Base-by-base conservation (phyloP, 2,797 vertebrate species). In the Aldrovandia affinis region DNA sequence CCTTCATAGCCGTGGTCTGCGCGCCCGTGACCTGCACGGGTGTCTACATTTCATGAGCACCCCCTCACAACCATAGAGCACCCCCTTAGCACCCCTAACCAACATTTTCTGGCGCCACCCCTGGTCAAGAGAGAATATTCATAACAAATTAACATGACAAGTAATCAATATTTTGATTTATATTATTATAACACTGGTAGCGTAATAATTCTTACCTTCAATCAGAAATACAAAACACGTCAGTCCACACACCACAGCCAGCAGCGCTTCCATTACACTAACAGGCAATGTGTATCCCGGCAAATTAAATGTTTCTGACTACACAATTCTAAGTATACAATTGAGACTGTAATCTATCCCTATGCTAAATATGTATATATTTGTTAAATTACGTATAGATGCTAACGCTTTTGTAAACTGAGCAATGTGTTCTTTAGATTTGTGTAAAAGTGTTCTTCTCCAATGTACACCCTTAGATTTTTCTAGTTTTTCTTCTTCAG, bases 401-500 rank as follows among this genome's bases (percentile, higher is more conserved):
- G 28, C n/a, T n/a, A n/a, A n/a, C n/a, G n/a, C n/a, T n/a, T n/a
- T n/a, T n/a, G n/a, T n/a, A n/a, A n/a, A n/a, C n/a, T n/a, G 47
- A 3, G 47, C 10, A 50, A 10, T 50, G 3, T 10, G 3, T 3
- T 10, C 3, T 50, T 50, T 50, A 50, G 47, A 50, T 50, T 50
- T 50, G 39, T 10, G 20, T 42, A 30, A 73, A 77, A 47, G 22
- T 25, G 22, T 22, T 73, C 63, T 44, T 2, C 3, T 47, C 36
- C 25, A 1, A n/a, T 10, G 39, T 47, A n/a, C 73, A 44, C 39
- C 22, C 73, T 47, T 3, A 22, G 42, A 54, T 18, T 30, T 83
- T 94, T 94, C 92, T 92, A 89, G 85, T 93, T 91, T 83, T 86
- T 36, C 50, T 83, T 28, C 50, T 68, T 30, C 50, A 22, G 36